These are phyloP conservation scores for Eira barbara DNA, from an alignment of 2,113 vertebrate species.

Conservation along the genomic window DNA sequence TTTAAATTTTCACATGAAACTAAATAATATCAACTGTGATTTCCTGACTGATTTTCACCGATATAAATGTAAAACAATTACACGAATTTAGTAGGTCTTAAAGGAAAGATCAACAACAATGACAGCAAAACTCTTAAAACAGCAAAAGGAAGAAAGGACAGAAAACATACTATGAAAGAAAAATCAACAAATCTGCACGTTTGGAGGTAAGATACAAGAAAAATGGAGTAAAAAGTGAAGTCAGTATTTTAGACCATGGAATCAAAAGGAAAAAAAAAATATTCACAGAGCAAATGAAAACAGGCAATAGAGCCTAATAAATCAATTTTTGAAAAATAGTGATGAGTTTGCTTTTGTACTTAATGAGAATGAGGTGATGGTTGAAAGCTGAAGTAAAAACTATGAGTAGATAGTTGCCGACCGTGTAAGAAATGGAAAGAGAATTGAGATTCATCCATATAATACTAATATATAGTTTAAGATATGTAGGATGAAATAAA, in stretches of 20 bases:
- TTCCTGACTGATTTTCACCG: neutral
- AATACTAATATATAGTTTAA: neutral
- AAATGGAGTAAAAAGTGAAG: neutral
- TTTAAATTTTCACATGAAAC: neutral
- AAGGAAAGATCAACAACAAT: neutral
- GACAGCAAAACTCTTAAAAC: neutral
- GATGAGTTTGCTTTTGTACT: neutral
- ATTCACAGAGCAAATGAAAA: neutral
- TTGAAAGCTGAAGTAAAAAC: neutral
- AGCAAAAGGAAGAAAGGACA: neutral
- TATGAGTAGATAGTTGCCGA: neutral
- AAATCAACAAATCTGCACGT: neutral
- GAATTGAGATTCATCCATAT: neutral
- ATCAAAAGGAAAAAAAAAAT: neutral
- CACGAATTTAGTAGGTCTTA: neutral
- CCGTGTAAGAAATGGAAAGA: neutral
- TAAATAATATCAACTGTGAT: neutral
- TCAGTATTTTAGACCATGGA: neutral
- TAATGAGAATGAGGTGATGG: neutral
- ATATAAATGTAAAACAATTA: neutral
- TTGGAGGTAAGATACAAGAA: neutral
- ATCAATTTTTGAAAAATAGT: neutral
- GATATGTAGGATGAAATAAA: neutral
- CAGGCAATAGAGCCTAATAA: neutral
- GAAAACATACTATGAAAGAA: neutral